Base-by-base conservation (phyloP, 1,140 invertebrate species). In the Augochlora pura region DNA sequence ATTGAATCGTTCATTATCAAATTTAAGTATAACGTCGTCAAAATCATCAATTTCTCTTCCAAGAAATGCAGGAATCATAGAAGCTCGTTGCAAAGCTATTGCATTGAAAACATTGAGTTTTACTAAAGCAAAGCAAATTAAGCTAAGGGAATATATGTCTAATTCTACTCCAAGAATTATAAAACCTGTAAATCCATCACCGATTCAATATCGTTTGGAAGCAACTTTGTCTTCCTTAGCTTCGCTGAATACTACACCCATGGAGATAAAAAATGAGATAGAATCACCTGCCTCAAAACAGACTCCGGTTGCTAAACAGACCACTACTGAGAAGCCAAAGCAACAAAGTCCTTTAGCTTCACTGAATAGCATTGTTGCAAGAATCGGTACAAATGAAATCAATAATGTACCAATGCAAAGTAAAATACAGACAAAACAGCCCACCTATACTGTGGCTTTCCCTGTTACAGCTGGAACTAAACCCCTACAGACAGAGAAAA, bases 361-460 rank as follows among this genome's bases (percentile, higher is more conserved):
- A 0, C 77, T 93, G 18, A 90, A 91, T 49, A 91, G 88, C 39
- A 87, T 93, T 0, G 91, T 93, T 14, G 90, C 89, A 0, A 89
- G 88, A 42, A 88, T 93, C 46, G 90, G 88, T 42, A 78, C 82
- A 39, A 57, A 60, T 7, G 82, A 80, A 59, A 52, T 64, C 8
- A 84, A 78, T 38, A 70, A 81, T 10, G 16, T 76, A 0, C 16
- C 68, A 4, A 57, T 80, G n/a, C 86, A 80, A 46, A 84, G 57
- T 16, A 90, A 86, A 80, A 16, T 23, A 25, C 83, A 71, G 67
- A 83, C 25, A 39, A 87, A 83, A 39, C 27, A 74, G 42, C 23
- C 71, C 65, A 32, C 27, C 0, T 64, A 78, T 3, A 54, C 38
- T 0, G 54, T 39, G 32, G 32, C 83, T 57, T 66, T 81, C 12